Conservation (phyloP, 2,888 invertebrate genomes). For the Acleris laterana region DNA sequence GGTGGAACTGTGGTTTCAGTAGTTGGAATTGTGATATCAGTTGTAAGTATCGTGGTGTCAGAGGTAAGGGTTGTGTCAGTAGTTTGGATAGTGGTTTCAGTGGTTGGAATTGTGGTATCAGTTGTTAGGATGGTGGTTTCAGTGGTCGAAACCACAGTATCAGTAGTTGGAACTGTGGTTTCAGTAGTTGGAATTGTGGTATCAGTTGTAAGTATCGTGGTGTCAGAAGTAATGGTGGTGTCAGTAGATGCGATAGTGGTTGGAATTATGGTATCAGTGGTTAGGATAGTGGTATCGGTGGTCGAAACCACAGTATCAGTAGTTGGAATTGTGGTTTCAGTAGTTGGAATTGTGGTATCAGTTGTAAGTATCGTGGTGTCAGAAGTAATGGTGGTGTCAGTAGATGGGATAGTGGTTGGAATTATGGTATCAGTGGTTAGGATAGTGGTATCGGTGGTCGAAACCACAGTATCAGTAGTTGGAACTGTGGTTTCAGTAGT, state of each 20-base stretch:
- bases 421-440: too few relatives aligned
- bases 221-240: too few relatives aligned
- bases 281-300: conserved; percentile 1
- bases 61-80: background rate
- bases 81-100: background rate
- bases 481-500: too few relatives aligned
- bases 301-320: background rate
- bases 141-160: conserved; percentile 5
- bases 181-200: conserved; percentile 7
- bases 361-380: too few relatives aligned
- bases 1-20: background rate
- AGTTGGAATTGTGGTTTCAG: conserved; percentile 1
- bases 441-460: too few relatives aligned
- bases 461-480: too few relatives aligned
- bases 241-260: too few relatives aligned
- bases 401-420: too few relatives aligned
- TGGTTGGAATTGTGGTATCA: background rate
- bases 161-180: background rate
- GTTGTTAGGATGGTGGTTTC: background rate
- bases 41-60: background rate
- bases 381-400: too few relatives aligned
- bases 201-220: background rate
- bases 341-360: background rate
- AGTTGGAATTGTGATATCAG: background rate
- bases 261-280: conserved; percentile 6